phyloP scores from a whole-genome alignment of 2,888 invertebrate genomes.

The Hyppa rectilinea region DNA sequence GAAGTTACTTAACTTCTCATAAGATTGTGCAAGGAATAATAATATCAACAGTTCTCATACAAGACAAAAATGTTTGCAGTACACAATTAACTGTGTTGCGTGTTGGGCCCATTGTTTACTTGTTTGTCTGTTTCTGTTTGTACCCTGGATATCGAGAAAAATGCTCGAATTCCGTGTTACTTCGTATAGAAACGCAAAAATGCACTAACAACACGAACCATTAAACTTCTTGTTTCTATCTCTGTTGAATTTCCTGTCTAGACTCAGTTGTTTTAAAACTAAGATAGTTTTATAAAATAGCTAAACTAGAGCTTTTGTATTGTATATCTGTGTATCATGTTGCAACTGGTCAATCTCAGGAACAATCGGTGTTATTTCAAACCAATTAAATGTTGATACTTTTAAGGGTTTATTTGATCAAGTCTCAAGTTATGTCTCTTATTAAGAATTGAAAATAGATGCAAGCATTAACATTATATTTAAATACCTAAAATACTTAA shows the following conservation, averaged over 20 bases:
- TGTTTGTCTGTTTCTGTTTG: neutral
- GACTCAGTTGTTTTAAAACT: conserved; percentile 81
- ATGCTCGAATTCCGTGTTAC: conserved; percentile 3
- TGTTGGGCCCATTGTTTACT: neutral
- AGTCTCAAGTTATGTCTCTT: neutral
- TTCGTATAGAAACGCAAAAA: conserved; percentile 25
- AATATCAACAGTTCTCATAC: neutral
- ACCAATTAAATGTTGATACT: neutral
- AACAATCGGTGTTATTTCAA: neutral
- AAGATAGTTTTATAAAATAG: conserved; percentile 45
- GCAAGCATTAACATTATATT: no score
- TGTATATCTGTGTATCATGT: neutral
- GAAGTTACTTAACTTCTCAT: no score
- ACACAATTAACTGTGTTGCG: neutral
- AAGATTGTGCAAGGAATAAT: neutral
- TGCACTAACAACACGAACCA: conserved; percentile 31
- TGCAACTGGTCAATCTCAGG: neutral
- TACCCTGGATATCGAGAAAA: conserved; percentile 2
- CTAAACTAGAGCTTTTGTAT: conserved; percentile 9
- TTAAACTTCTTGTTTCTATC: conserved; percentile 39
- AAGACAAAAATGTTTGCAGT: neutral
- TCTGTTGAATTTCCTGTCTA: conserved; percentile 82
- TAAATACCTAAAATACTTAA: no score
- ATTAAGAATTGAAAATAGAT: neutral
- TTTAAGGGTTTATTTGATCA: neutral